phyloP scores from a whole-genome alignment of 2,113 vertebrate species.

The Carollia perspicillata region DNA sequence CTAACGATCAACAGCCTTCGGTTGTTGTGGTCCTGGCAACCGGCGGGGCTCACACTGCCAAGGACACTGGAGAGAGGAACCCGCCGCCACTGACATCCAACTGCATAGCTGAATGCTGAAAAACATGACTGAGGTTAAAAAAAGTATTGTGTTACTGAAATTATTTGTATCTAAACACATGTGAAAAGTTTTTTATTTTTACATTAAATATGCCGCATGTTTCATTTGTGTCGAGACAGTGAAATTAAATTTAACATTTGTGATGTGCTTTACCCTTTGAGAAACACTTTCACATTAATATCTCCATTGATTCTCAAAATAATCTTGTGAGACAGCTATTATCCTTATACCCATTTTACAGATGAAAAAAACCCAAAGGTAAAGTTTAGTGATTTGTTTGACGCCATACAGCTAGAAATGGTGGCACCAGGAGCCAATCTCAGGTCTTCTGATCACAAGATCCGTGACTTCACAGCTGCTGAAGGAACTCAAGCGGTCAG shows the following conservation, averaged over 20 bases:
- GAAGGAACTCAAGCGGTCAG: background rate
- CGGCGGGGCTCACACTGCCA: background rate
- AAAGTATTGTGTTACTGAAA: background rate
- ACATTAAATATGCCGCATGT: background rate
- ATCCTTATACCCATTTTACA: background rate
- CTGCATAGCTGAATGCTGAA: background rate
- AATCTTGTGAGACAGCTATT: background rate
- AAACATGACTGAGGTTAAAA: conserved; percentile 10
- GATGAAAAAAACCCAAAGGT: background rate
- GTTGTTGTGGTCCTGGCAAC: conserved; percentile 53
- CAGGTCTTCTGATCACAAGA: background rate
- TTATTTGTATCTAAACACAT: conserved; percentile 44
- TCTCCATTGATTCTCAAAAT: background rate
- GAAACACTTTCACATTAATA: background rate
- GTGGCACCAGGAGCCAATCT: background rate
- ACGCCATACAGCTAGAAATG: background rate
- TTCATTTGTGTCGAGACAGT: conserved; percentile 18
- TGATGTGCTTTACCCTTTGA: background rate
- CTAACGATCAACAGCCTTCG: conserved; percentile 65
- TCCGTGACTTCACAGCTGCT: background rate
- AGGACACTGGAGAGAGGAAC: conserved; percentile 30
- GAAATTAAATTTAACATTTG: background rate
- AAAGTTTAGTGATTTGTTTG: background rate
- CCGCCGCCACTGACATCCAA: background rate
- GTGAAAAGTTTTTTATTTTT: background rate